These are phyloP conservation scores for Murina feae DNA, from an alignment of 2,113 vertebrate species.

Conservation along the genomic window DNA sequence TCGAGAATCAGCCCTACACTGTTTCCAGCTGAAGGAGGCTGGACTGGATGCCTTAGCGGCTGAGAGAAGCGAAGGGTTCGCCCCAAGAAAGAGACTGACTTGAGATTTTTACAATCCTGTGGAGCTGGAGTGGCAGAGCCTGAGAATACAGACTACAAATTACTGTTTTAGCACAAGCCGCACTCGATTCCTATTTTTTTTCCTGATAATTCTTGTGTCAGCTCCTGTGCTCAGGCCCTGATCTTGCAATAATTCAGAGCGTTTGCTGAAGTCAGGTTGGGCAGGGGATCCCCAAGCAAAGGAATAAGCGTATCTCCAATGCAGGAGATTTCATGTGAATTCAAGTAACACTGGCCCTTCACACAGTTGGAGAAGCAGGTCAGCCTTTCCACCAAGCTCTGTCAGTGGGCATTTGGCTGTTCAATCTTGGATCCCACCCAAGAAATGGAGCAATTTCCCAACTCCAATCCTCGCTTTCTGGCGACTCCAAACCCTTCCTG, in stretches of 20 bases:
- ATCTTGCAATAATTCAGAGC: neutral
- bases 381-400: neutral
- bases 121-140: constrained; percentile 44
- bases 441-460: neutral
- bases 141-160: neutral
- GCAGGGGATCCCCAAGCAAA: neutral
- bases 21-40: constrained; percentile 45
- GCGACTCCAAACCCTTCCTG: neutral
- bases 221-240: neutral
- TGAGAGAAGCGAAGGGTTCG: neutral
- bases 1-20: constrained; percentile 28
- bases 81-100: neutral
- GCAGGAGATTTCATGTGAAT: neutral
- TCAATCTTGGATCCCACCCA: neutral
- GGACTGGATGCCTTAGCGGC: neutral
- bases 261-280: neutral
- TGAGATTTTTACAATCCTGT: neutral
- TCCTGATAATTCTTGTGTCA: constrained; percentile 22
- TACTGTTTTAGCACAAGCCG: neutral
- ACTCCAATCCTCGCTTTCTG: neutral
- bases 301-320: neutral
- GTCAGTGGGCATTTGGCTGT: neutral
- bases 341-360: neutral
- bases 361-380: neutral
- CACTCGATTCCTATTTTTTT: neutral